These are phyloP conservation scores for Gallinago stenura DNA, from an alignment of 2,797 vertebrate genomes.

Conservation along the genomic window DNA sequence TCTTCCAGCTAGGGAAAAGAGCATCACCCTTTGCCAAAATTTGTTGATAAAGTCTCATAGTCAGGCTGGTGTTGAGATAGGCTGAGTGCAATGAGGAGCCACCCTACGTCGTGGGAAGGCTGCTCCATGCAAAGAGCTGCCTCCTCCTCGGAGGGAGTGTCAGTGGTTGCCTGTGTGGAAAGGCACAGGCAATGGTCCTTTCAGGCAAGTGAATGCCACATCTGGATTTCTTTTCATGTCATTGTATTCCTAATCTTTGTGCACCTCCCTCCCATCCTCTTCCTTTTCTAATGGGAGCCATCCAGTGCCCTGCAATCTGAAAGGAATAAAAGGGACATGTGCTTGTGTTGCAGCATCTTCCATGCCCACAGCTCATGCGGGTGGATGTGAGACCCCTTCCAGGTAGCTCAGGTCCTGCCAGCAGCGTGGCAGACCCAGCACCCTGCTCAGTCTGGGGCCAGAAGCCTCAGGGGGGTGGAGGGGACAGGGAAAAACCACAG, in stretches of 20 bases:
- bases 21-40: not conserved
- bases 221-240: slow-evolving; percentile 41
- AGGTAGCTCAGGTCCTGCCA: not conserved
- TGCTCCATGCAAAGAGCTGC: not conserved
- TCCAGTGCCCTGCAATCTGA: not conserved
- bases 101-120: not conserved
- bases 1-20: not conserved
- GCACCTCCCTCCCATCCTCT: not conserved
- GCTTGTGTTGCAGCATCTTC: not conserved
- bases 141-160: not conserved
- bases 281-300: not conserved
- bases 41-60: accelerated
- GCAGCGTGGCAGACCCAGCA: not conserved
- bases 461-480: not conserved
- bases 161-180: not conserved
- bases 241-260: not conserved
- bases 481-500: not conserved
- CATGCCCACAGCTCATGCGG: not conserved
- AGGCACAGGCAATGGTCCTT: not conserved
- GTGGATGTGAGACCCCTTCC: not conserved
- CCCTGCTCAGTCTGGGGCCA: not conserved
- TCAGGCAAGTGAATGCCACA: not conserved
- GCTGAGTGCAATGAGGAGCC: not conserved
- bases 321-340: not conserved
- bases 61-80: not conserved